Base-by-base conservation (phyloP, 2,113 vertebrate genomes). In the Eonycteris spelaea region DNA sequence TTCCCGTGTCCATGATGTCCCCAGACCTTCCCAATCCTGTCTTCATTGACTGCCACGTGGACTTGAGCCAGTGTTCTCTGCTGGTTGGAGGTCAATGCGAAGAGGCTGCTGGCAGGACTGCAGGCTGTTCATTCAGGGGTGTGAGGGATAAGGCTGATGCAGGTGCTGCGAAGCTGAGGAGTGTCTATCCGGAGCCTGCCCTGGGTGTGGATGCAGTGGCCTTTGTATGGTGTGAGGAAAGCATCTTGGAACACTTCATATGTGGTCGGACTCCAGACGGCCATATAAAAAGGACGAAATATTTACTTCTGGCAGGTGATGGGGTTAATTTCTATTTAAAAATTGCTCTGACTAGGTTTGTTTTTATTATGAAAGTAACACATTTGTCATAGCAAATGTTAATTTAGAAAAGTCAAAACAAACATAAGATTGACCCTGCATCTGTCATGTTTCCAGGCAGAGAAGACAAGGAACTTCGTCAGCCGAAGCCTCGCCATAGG, bases 391-490 rank as follows among this genome's bases (percentile, higher is more conserved):
- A 6, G 11, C 30, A 70, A 73, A 61, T 68, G n/a, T 63, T 38
- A 9, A 71, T 71, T 84, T 92, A 33, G 22, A 57, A 57, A 70
- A n/a, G 22, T 90, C 43, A 71, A 51, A 67, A 96, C 94, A 86
- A 86, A 12, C 3, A 9, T n/a, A 51, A 71, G 65, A 45, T 95
- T 97, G 85, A 95, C 33, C 24, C 57, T 74, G 83, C 2, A 1
- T 90, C 51, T 93, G 53, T 86, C 40, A 2, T 84, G n/a, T 94
- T 97, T 95, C 85, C 57, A 98, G 95, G 91, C 90, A 77, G 98
- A 98, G 90, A 98, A 96, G 89, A 98, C 97, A 59, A 97, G 92
- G 55, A 95, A 97, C 48, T 98, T 98, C 79, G 86, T 97, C 57
- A 94, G 90, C 12, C 90, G 95, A 78, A 98, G 97, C 75, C 67